Evolutionary conservation across 2,888 invertebrate genomes (phyloP), one percentile per base, ranked within the genome.

Genomic region (Palloptera scutellata): DNA sequence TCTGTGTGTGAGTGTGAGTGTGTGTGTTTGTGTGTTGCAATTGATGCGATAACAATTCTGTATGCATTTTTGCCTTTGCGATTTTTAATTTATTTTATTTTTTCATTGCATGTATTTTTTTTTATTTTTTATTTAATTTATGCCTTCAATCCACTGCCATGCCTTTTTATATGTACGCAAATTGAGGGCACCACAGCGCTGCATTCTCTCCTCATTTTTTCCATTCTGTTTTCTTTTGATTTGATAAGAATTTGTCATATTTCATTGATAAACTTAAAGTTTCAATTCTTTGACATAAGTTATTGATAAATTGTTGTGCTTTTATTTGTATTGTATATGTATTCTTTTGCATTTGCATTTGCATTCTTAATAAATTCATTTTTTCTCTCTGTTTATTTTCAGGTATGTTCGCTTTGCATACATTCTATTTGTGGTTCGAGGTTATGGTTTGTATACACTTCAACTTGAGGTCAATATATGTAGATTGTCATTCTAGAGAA

Each of bases 191-290:
- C 48, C 48, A 15, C 48, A 15, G 48, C 48, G 13, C 5, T 15
- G 48, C 48, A 48, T 48, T 48, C 5, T 15, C 11, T 45, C n/a
- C n/a, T n/a, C n/a, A n/a, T n/a, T n/a, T n/a, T n/a, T n/a, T n/a
- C n/a, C 45, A 45, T 8, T n/a, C 51, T n/a, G 19, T 13, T 40
- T 4, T 52, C 40, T 40, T 41, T 52, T 41, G 40, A 61, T 41
- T 52, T 61, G 52, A 52, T 52, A 61, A 61, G 52, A 61, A 52
- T 13, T 30, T 51, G 41, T 48, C 61, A 61, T 11, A 51, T 30
- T 30, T 51, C 12, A 40, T 30, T 52, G 40, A 61, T 13, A 40
- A 61, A 41, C 11, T n/a, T 13, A 12, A 45, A 59, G 30, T 43
- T 45, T 42, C 43, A 48, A 15, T 15, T 48, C n/a, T 15, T 6